These are phyloP conservation scores for Danio aesculapii DNA, from an alignment of 2,797 vertebrate genomes.

Conservation along the genomic window DNA sequence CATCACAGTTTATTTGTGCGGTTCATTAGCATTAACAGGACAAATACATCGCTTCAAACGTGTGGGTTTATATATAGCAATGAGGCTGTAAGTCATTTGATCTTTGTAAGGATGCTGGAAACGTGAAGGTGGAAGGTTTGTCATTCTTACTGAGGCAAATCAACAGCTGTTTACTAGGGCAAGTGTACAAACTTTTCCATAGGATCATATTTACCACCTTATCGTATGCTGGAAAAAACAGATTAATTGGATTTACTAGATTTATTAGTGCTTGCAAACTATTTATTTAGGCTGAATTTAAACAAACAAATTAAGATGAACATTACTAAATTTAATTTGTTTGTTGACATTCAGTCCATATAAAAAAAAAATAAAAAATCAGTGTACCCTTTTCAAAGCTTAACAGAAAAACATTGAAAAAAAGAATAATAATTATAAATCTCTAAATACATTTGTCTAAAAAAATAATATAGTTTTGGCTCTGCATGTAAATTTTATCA, in stretches of 20 bases:
- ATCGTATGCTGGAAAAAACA: not conserved
- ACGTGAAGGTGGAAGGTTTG: constrained; percentile 44
- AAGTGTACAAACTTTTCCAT: constrained; percentile 41
- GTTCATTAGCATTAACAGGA: not conserved
- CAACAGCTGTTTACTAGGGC: constrained; percentile 55
- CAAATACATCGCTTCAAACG: not conserved
- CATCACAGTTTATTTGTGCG: not conserved
- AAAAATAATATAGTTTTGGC: not conserved
- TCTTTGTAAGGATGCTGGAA: constrained; percentile 44
- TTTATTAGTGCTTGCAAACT: no score
- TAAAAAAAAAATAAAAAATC: no score
- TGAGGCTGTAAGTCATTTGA: constrained; percentile 31
- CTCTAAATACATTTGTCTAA: not conserved
- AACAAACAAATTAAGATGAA: no score
- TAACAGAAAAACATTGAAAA: not conserved
- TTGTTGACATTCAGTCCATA: no score
- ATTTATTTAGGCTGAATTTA: no score
- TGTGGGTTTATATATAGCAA: constrained; percentile 25
- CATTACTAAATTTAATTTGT: no score
- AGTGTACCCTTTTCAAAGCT: no score
- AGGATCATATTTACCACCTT: not conserved
- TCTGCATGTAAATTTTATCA: not conserved
- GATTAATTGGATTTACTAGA: no score
- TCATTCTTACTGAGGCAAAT: constrained; percentile 51
- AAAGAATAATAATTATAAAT: not conserved